phyloP scores from a whole-genome alignment of 2,113 vertebrate species.

The Marmota monax region DNA sequence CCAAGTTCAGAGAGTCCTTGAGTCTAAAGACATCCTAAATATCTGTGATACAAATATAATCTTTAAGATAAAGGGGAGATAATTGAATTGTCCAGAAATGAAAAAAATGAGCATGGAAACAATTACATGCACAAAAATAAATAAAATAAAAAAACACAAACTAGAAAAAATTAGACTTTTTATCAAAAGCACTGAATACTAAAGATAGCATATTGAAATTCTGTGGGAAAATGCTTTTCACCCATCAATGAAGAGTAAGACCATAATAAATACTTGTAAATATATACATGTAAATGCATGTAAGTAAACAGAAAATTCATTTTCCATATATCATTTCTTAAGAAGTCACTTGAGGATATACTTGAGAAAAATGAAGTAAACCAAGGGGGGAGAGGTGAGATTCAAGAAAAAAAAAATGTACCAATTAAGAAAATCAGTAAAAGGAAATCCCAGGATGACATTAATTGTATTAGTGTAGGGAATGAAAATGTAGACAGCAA shows the following conservation, averaged over 20 bases:
- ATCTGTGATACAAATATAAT: not conserved
- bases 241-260: not conserved
- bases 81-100: not conserved
- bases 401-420: not conserved
- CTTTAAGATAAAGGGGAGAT: not conserved
- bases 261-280: not conserved
- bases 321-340: not conserved
- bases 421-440: not conserved
- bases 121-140: not conserved
- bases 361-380: not conserved
- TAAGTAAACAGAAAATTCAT: not conserved
- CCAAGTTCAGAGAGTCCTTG: not conserved
- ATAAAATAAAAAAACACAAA: not conserved
- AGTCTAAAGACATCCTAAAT: not conserved
- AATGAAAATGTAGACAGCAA: not conserved
- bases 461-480: not conserved
- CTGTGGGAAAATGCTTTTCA: not conserved
- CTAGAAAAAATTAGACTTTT: not conserved
- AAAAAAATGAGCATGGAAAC: not conserved
- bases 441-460: not conserved
- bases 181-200: not conserved
- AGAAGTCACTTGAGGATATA: not conserved
- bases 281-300: not conserved
- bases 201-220: not conserved
- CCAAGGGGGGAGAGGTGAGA: no score